phyloP scores from a whole-genome alignment of 2,888 invertebrate genomes.

The Patella ulyssiponensis region DNA sequence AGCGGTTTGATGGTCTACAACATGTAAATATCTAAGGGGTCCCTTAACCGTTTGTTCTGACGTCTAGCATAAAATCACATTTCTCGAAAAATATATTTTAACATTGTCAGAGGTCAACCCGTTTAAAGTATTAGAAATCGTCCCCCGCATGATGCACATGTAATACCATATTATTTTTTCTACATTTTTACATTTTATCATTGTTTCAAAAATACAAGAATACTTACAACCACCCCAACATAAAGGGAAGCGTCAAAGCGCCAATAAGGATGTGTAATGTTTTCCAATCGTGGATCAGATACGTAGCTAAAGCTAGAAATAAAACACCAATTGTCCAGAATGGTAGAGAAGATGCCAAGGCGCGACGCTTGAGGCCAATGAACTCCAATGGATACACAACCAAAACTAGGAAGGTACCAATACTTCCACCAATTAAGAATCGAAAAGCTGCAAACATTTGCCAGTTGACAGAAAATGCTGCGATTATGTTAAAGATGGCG shows the following conservation, averaged over 20 bases:
- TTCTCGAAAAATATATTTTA: too few relatives aligned
- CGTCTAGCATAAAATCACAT: too few relatives aligned
- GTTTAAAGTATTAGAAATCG: too few relatives aligned
- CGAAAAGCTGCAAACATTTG: slow-evolving; percentile 49
- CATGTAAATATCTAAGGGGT: too few relatives aligned
- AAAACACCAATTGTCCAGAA: slow-evolving; percentile 25
- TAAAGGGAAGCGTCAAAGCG: slow-evolving; percentile 13
- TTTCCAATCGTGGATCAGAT: slow-evolving; percentile 27
- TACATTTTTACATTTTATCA: too few relatives aligned
- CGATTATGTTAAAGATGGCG: slow-evolving; percentile 38
- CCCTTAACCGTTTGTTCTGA: too few relatives aligned
- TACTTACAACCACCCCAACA: slow-evolving; percentile 27
- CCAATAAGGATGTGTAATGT: slow-evolving; percentile 22
- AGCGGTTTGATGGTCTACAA: too few relatives aligned
- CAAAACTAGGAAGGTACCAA: slow-evolving; percentile 38
- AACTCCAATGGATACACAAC: slow-evolving; percentile 28
- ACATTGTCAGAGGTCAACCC: too few relatives aligned
- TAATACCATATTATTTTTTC: too few relatives aligned
- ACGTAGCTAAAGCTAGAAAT: slow-evolving; percentile 13
- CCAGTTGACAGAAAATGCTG: slow-evolving; percentile 50
- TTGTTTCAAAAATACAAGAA: too few relatives aligned
- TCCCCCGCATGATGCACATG: too few relatives aligned
- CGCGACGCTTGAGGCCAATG: slow-evolving; percentile 22
- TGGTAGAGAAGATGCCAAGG: slow-evolving; percentile 15
- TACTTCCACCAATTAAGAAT: slow-evolving; percentile 41